phyloP scores from a whole-genome alignment of 1,140 invertebrate species.

The Leucophenga varia region DNA sequence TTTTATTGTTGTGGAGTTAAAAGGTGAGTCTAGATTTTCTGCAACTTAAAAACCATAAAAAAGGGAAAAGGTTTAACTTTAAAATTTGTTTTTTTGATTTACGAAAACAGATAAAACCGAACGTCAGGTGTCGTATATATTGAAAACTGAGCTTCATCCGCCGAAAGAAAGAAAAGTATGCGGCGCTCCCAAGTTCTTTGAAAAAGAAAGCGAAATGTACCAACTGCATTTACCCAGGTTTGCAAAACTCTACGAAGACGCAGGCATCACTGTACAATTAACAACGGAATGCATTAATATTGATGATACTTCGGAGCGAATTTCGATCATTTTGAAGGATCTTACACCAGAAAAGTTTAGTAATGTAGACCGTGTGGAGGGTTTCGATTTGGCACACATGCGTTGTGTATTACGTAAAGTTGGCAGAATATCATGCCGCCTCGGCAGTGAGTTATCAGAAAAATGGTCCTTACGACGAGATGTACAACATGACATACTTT shows the following conservation, averaged over 20 bases:
- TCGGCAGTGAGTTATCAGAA: slow-evolving; percentile 43
- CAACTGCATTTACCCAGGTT: slow-evolving; percentile 36
- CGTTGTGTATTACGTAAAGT: slow-evolving; percentile 57
- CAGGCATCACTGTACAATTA: slow-evolving; percentile 27
- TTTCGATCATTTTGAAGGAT: slow-evolving; percentile 60
- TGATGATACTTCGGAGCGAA: slow-evolving; percentile 29
- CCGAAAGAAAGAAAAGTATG: slow-evolving; percentile 22
- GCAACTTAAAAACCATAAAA: no score
- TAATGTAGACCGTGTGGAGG: slow-evolving; percentile 60
- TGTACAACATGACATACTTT: slow-evolving; percentile 22
- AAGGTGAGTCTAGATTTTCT: no score
- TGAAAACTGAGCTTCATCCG: slow-evolving; percentile 35
- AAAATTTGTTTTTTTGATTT: no score
- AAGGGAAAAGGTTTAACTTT: no score
- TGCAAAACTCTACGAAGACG: slow-evolving; percentile 44
- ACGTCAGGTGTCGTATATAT: slow-evolving; percentile 31
- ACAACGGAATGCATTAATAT: slow-evolving; percentile 31
- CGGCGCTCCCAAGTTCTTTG: slow-evolving; percentile 32
- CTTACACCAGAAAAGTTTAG: slow-evolving; percentile 58
- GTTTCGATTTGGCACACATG: slow-evolving; percentile 61
- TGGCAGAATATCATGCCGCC: slow-evolving; percentile 62
- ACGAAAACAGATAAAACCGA: slow-evolving; percentile 15
- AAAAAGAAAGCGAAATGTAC: slow-evolving; percentile 45
- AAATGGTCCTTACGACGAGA: slow-evolving; percentile 30
- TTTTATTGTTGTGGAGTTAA: slow-evolving; percentile 27